These are phyloP conservation scores for Tetramorium parvispinum DNA, from an alignment of 1,140 invertebrate genomes.

Conservation along the genomic window DNA sequence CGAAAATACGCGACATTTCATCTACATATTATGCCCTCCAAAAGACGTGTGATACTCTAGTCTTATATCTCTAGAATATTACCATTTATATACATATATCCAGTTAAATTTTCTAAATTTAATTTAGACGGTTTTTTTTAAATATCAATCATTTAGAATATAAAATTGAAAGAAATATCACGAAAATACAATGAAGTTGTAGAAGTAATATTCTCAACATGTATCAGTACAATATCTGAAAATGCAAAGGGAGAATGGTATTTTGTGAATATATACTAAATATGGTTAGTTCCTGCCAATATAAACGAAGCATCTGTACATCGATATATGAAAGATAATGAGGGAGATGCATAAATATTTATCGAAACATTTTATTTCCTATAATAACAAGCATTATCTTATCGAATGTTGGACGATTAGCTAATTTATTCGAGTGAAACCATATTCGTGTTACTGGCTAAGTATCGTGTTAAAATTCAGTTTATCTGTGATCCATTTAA, in stretches of 20 bases:
- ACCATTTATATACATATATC: neutral
- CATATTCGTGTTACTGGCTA: conserved; percentile 28
- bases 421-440: conserved; percentile 26
- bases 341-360: conserved; percentile 53
- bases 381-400: conserved; percentile 39
- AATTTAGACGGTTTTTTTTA: neutral
- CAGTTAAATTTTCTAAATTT: conserved; percentile 11
- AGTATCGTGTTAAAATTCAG: conserved; percentile 51
- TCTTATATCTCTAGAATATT: conserved; percentile 29
- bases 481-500: conserved; percentile 61
- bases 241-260: conserved; percentile 37
- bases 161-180: neutral
- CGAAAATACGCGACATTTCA: neutral
- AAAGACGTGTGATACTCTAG: conserved; percentile 52
- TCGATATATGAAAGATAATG: neutral
- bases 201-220: conserved; percentile 58
- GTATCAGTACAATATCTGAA: conserved; percentile 17
- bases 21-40: conserved; percentile 32
- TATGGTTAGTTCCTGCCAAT: conserved; percentile 58
- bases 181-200: conserved; percentile 44
- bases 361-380: conserved; percentile 65
- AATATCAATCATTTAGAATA: neutral
- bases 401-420: conserved; percentile 29
- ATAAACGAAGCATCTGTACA: conserved; percentile 51
- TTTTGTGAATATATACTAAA: conserved; percentile 57